phyloP scores from a whole-genome alignment of 2,888 invertebrate species.

The Drosophila atripex region DNA sequence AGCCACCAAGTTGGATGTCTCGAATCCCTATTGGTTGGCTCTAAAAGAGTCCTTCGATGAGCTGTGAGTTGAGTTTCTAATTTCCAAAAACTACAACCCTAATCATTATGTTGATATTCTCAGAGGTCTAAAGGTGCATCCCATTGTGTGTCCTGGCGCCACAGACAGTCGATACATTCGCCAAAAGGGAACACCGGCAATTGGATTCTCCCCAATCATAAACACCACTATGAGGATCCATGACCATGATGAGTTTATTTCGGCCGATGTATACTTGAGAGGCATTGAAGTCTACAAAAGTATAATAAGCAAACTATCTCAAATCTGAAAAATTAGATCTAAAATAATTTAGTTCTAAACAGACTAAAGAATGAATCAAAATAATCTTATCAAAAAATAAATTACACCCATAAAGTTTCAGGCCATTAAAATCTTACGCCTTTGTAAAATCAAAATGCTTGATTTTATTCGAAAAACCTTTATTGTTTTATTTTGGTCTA shows the following conservation, averaged over 20 bases:
- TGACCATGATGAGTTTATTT: constrained; percentile 95
- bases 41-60: constrained; percentile 87
- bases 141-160: constrained; percentile 93
- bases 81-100: constrained; percentile 17
- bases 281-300: constrained; percentile 91
- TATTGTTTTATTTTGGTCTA: not conserved
- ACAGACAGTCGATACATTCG: constrained; percentile 95
- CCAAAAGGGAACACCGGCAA: constrained; percentile 90
- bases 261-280: constrained; percentile 90
- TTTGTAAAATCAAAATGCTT: not conserved
- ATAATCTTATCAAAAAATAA: constrained; percentile 8
- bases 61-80: constrained; percentile 85
- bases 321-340: constrained; percentile 51
- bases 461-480: not conserved
- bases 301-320: constrained; percentile 77
- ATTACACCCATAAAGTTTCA: too few relatives aligned
- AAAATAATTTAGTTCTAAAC: not conserved
- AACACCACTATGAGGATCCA: constrained; percentile 93
- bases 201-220: constrained; percentile 96
- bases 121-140: constrained; percentile 88
- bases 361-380: not conserved
- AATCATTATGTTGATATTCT: constrained; percentile 49
- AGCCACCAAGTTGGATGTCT: constrained; percentile 86
- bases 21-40: constrained; percentile 89
- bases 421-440: not conserved